A percentile compares a stretch with the other conserved stretches of the same genome.
phyloP scores from a whole-genome alignment of 2,113 vertebrate species.

The Phocoena sinus region DNA sequence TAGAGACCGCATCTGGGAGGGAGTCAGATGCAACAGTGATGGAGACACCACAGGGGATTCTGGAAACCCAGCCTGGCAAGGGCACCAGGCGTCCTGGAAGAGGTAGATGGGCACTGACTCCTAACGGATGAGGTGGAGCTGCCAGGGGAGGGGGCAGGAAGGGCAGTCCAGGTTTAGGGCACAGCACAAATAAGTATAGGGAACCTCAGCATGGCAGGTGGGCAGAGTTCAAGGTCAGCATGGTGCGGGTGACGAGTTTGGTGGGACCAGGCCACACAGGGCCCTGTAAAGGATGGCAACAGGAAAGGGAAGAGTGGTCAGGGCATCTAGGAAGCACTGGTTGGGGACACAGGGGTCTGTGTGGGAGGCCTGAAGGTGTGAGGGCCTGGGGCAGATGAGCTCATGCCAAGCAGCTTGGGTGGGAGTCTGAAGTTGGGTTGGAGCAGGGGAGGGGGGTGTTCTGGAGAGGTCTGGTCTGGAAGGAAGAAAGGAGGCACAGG shows the following conservation, averaged over 20 bases:
- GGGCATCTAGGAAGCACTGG: neutral
- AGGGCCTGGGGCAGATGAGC: neutral
- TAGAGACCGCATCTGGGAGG: neutral
- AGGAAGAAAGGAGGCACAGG: neutral
- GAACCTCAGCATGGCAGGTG: neutral
- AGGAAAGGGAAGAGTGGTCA: neutral
- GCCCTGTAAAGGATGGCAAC: neutral
- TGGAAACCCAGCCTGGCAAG: neutral
- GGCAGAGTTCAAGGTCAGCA: neutral
- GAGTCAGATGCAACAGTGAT: neutral
- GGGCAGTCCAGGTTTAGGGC: neutral
- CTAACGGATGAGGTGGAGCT: neutral
- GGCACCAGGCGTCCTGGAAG: neutral
- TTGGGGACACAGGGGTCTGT: neutral
- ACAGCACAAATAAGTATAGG: neutral
- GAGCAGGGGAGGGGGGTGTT: neutral
- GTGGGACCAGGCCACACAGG: neutral
- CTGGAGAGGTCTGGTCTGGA: neutral
- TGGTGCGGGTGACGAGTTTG: neutral
- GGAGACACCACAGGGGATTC: neutral
- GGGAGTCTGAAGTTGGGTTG: neutral
- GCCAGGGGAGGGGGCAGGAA: neutral
- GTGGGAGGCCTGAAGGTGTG: neutral
- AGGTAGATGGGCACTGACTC: neutral
- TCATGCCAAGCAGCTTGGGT: neutral